Conservation (phyloP, 2,113 vertebrate species). For the Myocastor coypus region DNA sequence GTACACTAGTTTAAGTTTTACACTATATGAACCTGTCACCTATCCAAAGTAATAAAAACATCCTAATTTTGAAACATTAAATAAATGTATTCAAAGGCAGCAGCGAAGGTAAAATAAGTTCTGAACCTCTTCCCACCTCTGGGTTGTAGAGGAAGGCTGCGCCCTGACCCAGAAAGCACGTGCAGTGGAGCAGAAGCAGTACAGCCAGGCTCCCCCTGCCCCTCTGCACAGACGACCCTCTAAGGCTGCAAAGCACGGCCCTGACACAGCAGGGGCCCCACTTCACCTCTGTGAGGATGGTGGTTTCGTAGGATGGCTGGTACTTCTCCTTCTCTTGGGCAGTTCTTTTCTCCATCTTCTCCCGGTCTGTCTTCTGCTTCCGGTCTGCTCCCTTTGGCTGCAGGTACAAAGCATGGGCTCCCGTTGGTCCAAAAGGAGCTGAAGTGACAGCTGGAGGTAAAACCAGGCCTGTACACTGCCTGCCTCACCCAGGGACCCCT, state of each 20-base stretch:
- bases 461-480: neutral
- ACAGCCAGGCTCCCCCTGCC: neutral
- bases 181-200: neutral
- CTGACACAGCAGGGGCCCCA: rapidly evolving
- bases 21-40: neutral
- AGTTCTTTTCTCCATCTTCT: conserved; percentile 95
- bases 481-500: neutral
- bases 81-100: neutral
- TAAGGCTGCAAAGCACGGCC: neutral
- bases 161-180: neutral
- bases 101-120: neutral
- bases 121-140: neutral
- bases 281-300: conserved; percentile 94
- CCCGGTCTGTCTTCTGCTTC: conserved; percentile 97
- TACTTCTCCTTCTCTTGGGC: conserved; percentile 95
- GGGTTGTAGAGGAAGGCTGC: neutral
- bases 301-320: conserved; percentile 93
- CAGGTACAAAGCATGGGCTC: conserved; percentile 79
- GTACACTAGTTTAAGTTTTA: neutral
- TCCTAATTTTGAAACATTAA: neutral
- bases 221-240: neutral
- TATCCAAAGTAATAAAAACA: neutral
- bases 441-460: neutral
- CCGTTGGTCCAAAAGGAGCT: conserved; percentile 40
- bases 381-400: conserved; percentile 98